Conservation (phyloP, 2,797 vertebrate genomes). For the Fistularia commersonii region DNA sequence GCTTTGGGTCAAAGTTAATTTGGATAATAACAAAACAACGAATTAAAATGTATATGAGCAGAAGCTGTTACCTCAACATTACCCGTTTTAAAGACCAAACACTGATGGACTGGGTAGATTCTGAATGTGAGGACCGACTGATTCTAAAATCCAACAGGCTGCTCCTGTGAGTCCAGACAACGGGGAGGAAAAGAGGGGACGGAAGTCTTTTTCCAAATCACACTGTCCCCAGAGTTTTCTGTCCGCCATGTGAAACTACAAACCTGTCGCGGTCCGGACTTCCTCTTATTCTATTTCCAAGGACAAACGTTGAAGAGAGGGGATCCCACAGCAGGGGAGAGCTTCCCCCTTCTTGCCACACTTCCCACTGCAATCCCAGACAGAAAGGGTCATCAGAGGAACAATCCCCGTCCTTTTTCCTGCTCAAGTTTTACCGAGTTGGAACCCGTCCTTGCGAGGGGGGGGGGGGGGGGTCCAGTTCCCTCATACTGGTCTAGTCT, state of each 20-base stretch:
- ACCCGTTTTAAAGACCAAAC: background rate
- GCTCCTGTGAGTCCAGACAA: slow-evolving; percentile 5
- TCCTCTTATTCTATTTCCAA: slow-evolving; percentile 92
- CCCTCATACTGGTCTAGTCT: no score
- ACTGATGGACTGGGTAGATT: slow-evolving; percentile 5
- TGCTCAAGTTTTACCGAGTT: no score
- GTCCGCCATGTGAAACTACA: slow-evolving; percentile 84
- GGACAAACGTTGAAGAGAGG: slow-evolving; percentile 83
- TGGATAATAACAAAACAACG: no score
- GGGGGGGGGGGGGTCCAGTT: no score
- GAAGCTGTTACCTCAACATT: background rate
- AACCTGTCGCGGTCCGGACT: slow-evolving; percentile 95
- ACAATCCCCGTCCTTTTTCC: no score
- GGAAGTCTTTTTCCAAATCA: slow-evolving; percentile 58
- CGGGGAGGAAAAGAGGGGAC: slow-evolving; percentile 7
- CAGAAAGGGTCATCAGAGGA: slow-evolving; percentile 46
- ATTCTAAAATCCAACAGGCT: slow-evolving; percentile 8
- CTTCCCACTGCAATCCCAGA: slow-evolving; percentile 53
- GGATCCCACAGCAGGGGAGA: slow-evolving; percentile 81
- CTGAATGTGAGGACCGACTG: slow-evolving; percentile 10
- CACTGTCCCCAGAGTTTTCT: slow-evolving; percentile 65
- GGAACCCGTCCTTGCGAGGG: no score
- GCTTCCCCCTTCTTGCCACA: slow-evolving; percentile 59
- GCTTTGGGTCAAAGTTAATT: no score
- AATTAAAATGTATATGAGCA: no score